Evolutionary conservation across 2,797 vertebrate species (phyloP).

Genomic region (Limosa lapponica): DNA sequence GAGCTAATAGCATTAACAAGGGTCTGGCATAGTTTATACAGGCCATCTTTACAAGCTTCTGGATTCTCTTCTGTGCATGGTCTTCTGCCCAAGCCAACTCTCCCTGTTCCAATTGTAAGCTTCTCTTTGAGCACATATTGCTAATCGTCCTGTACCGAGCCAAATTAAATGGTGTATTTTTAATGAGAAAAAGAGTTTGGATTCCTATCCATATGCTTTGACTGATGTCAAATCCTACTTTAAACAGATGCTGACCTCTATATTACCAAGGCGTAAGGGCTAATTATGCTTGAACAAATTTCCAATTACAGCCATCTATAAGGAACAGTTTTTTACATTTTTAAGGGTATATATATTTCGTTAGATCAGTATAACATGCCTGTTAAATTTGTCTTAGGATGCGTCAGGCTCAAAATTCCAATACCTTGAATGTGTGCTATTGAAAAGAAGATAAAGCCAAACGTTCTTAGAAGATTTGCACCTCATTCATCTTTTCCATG

Average conservation of each 20-base stretch:
- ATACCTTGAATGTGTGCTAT: not conserved
- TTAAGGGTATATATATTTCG: not conserved
- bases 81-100: conserved; percentile 13
- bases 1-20: conserved; percentile 13
- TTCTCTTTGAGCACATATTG: conserved; percentile 29
- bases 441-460: not conserved
- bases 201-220: conserved; percentile 63
- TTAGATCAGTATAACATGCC: not conserved
- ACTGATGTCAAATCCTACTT: conserved; percentile 55
- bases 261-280: conserved; percentile 20
- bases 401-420: not conserved
- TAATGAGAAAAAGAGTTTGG: conserved; percentile 63
- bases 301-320: not conserved
- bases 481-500: not conserved
- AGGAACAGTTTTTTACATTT: not conserved
- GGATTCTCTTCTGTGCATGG: not conserved
- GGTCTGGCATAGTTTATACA: not conserved
- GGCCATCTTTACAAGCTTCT: conserved; percentile 22
- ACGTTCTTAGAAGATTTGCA: not conserved
- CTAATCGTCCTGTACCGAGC: conserved; percentile 39
- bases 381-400: not conserved
- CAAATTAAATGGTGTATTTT: conserved; percentile 71
- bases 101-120: not conserved
- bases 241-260: conserved; percentile 66
- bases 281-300: conserved; percentile 36